phyloP scores from a whole-genome alignment of 2,888 invertebrate genomes.

The Bombylius major region DNA sequence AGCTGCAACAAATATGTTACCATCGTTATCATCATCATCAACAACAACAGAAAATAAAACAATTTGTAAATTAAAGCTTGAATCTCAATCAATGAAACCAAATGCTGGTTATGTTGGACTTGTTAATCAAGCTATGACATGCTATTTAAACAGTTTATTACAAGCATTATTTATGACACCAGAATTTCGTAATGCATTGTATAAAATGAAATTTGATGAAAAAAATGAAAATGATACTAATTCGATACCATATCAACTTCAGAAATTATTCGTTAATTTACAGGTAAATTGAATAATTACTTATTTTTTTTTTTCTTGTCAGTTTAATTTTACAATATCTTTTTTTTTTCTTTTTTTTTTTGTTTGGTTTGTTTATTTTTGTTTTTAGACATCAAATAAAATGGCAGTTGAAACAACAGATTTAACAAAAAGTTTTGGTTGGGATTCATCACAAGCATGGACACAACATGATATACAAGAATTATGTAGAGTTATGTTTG shows the following conservation, averaged over 20 bases:
- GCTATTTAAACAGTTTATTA: conserved; percentile 76
- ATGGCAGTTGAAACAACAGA: conserved; percentile 76
- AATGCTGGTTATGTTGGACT: conserved; percentile 53
- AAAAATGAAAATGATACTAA: conserved; percentile 46
- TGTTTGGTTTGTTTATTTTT: conserved; percentile 2
- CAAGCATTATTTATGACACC: conserved; percentile 87
- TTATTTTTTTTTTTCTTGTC: neutral
- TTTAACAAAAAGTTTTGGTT: conserved; percentile 76
- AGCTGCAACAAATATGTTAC: too few species aligned
- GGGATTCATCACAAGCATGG: conserved; percentile 83
- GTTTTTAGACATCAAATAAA: conserved; percentile 56
- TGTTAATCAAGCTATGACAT: conserved; percentile 86
- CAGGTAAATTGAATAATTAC: conserved; percentile 42
- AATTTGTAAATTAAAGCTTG: neutral
- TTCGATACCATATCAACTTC: conserved; percentile 76
- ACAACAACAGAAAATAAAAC: conserved; percentile 1
- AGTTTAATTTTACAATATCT: neutral
- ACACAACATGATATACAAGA: conserved; percentile 90
- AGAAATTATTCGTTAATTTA: conserved; percentile 70
- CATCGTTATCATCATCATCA: neutral
- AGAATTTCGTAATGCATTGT: conserved; percentile 78
- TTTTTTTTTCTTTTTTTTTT: neutral
- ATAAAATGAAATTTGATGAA: conserved; percentile 68
- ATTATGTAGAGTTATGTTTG: conserved; percentile 80
- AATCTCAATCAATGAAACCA: neutral